Evolutionary conservation across 1,140 invertebrate species (phyloP).

Genomic region (Melipona quadrifasciata): DNA sequence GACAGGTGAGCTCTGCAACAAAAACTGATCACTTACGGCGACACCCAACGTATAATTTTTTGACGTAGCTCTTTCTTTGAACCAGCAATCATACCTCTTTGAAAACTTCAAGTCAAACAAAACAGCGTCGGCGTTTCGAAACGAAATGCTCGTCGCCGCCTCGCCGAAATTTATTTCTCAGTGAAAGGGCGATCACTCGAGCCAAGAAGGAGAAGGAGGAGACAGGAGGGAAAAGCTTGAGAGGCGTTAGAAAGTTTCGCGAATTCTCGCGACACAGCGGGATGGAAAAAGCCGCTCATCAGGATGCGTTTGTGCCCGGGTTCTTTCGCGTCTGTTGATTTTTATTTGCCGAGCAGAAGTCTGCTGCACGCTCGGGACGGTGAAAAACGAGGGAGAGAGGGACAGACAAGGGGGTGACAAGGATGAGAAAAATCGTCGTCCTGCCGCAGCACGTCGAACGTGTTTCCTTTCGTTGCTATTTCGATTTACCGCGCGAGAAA

Average conservation of each 20-base stretch:
- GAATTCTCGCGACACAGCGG: slow-evolving; percentile 19
- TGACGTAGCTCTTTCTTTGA: too few species aligned
- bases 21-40: too few species aligned
- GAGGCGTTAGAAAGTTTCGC: background rate
- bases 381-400: background rate
- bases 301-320: slow-evolving; percentile 47
- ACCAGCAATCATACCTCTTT: too few species aligned
- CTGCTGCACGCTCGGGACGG: background rate
- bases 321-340: slow-evolving; percentile 48
- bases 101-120: background rate
- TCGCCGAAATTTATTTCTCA: background rate
- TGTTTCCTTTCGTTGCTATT: slow-evolving; percentile 28
- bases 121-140: background rate
- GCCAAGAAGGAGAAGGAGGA: background rate
- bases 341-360: slow-evolving; percentile 42
- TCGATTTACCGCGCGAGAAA: slow-evolving; percentile 48
- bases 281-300: slow-evolving; percentile 28
- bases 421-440: slow-evolving; percentile 54
- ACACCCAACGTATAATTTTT: too few species aligned
- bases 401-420: background rate
- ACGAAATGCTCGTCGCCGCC: too few species aligned
- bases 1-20: too few species aligned
- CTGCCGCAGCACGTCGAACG: background rate
- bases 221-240: background rate
- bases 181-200: background rate